Evolutionary conservation across 2,113 vertebrate species (phyloP).

Genomic region (Channa argus): DNA sequence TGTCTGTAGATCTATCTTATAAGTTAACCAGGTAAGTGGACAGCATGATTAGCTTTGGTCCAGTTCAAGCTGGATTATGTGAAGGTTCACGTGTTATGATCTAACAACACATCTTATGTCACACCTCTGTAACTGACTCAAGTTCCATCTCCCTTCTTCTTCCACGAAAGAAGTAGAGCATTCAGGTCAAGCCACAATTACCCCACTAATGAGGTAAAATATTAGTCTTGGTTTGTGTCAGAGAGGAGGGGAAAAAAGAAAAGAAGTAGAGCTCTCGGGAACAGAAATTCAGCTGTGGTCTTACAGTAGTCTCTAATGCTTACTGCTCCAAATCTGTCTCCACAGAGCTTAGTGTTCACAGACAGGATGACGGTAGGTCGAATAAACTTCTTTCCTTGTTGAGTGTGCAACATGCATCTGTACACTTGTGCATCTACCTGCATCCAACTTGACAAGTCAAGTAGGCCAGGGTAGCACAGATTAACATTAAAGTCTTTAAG

Average conservation of each 20-base stretch:
- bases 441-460: constrained; percentile 45
- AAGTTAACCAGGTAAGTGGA: constrained; percentile 19
- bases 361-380: constrained; percentile 63
- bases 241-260: constrained; percentile 1
- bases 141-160: not conserved
- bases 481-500: constrained; percentile 26
- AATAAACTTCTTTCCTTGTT: constrained; percentile 48
- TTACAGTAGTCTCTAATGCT: constrained; percentile 43
- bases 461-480: constrained; percentile 34
- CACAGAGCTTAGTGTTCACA: constrained; percentile 49
- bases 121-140: not conserved
- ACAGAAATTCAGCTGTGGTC: constrained; percentile 40
- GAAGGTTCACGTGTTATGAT: constrained; percentile 2
- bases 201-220: constrained; percentile 19
- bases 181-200: constrained; percentile 39
- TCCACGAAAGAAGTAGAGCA: constrained; percentile 15
- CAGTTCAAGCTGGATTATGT: constrained; percentile 19
- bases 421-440: constrained; percentile 36
- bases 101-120: not conserved
- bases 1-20: constrained; percentile 25
- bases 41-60: constrained; percentile 2
- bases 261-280: constrained; percentile 30
- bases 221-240: constrained; percentile 30
- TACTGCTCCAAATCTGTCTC: constrained; percentile 60
- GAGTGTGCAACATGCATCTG: constrained; percentile 39